phyloP scores from a whole-genome alignment of 1,140 invertebrate genomes.

The Diachasmimorpha longicaudata region DNA sequence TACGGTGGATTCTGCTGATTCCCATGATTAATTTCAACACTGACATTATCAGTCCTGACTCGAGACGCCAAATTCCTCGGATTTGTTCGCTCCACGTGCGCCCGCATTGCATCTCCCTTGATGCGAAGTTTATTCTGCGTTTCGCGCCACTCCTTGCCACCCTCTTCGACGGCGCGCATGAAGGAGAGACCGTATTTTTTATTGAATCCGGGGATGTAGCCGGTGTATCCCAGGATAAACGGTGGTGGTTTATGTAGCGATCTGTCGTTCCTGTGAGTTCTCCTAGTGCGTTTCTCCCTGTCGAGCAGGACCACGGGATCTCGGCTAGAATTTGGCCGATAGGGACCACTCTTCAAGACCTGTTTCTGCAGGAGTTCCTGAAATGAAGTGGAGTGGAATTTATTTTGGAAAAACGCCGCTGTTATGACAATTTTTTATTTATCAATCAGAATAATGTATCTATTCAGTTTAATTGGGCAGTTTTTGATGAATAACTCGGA shows the following conservation, averaged over 20 bases:
- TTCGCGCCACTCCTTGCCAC: constrained; percentile 69
- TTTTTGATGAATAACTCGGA: too few relatives aligned
- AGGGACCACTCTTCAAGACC: constrained; percentile 56
- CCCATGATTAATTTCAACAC: constrained; percentile 45
- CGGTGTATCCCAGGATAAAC: constrained; percentile 74
- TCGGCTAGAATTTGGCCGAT: constrained; percentile 43
- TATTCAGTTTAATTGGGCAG: too few relatives aligned
- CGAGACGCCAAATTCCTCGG: constrained; percentile 47
- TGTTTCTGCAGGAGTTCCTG: constrained; percentile 63
- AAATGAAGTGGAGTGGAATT: constrained; percentile 9
- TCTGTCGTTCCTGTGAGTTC: constrained; percentile 55
- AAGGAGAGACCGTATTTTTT: constrained; percentile 73
- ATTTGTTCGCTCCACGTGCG: constrained; percentile 59
- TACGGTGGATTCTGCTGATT: constrained; percentile 35
- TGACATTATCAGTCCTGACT: constrained; percentile 44
- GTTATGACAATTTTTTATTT: too few relatives aligned
- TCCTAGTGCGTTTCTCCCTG: constrained; percentile 44
- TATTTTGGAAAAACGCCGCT: not conserved
- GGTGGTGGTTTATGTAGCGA: constrained; percentile 59
- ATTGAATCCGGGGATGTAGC: constrained; percentile 68
- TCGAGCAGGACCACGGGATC: constrained; percentile 37
- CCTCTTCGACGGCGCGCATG: constrained; percentile 72
- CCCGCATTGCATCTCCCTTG: constrained; percentile 53
- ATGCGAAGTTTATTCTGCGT: constrained; percentile 64
- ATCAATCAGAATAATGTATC: too few relatives aligned